Evolutionary conservation across 2,888 invertebrate species (phyloP), one percentile per base, ranked within the genome.

Genomic region (Mechanitis mazaeus): DNA sequence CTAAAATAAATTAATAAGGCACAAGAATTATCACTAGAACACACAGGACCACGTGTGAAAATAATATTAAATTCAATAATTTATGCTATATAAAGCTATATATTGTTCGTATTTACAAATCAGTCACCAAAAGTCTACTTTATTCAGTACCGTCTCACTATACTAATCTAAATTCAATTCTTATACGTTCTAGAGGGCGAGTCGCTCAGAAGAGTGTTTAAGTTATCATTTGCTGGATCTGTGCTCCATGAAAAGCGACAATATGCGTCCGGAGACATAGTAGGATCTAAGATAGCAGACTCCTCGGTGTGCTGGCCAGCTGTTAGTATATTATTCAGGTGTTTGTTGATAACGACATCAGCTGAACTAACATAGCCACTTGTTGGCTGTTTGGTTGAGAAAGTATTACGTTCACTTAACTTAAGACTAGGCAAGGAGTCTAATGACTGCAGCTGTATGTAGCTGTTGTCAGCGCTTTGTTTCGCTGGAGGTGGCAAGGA

Each of bases 1-100:
- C 88, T 88, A 88, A 89, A 87, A 89, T 89, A 90, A 89, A 87
- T 89, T 90, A 89, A 87, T 90, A 90, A 90, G 90, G 90, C 89
- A 90, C 89, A 82, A 87, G 81, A 84, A 82, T 84, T 88, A 89
- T 88, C 89, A 89, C 89, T 89, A 89, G 79, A 84, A 77, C 80
- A 82, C 83, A 86, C 83, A 83, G 79, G 81, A 75, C 75, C 79
- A 78, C 73, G 79, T 79, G 79, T 78, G 80, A 79, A 75, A 75
- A 79, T 79, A 77, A 81, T 76, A 84, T 85, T 79, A 80, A 76
- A 75, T 85, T 80, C 81, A 76, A 76, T 76, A 76, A 74, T 77
- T 75, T 64, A 63, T 56, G 46, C 54, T 74, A 79, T 72, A 72
- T 80, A 83, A 81, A 82, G 81, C 79, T 83, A 78, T 11, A 76